phyloP scores from a whole-genome alignment of 2,797 vertebrate species.

The Sebastiscus albofasciatus region DNA sequence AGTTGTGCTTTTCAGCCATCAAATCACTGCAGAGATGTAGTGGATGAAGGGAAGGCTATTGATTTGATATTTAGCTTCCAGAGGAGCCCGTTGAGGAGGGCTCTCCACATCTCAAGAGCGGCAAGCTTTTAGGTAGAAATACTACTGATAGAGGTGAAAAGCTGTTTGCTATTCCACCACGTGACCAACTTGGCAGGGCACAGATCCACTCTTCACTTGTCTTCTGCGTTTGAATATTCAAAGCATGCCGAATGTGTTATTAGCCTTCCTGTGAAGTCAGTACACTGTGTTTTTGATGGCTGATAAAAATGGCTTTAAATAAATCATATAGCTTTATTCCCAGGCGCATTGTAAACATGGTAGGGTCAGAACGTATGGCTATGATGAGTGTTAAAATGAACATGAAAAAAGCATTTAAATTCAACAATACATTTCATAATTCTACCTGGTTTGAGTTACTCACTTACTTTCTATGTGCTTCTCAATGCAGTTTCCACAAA shows the following conservation, averaged over 20 bases:
- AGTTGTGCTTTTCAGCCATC: slow-evolving; percentile 42
- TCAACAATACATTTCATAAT: neutral
- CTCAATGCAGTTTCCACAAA: slow-evolving; percentile 63
- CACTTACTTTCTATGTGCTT: neutral
- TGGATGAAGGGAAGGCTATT: slow-evolving; percentile 35
- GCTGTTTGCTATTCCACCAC: slow-evolving; percentile 36
- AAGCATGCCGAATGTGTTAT: slow-evolving; percentile 11
- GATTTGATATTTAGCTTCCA: slow-evolving; percentile 59
- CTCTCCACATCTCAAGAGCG: slow-evolving; percentile 50
- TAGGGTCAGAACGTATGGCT: neutral
- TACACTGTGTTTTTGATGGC: neutral
- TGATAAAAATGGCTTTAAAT: neutral
- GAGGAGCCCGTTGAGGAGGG: slow-evolving; percentile 26
- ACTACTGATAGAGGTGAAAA: slow-evolving; percentile 27
- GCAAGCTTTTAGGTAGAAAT: slow-evolving; percentile 40
- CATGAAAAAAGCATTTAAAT: neutral
- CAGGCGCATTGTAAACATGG: neutral
- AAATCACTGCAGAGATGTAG: slow-evolving; percentile 38
- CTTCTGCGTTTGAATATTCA: slow-evolving; percentile 39
- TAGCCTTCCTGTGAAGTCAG: neutral
- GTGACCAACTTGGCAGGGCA: slow-evolving; percentile 21
- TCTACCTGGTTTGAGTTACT: neutral
- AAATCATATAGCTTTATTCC: neutral
- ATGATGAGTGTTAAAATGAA: neutral
- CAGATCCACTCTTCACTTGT: slow-evolving; percentile 8